Evolutionary conservation across 92 coral and sea anemone species (phyloP), one percentile per base, ranked within the genome.

Genomic region (Micromussa lordhowensis): DNA sequence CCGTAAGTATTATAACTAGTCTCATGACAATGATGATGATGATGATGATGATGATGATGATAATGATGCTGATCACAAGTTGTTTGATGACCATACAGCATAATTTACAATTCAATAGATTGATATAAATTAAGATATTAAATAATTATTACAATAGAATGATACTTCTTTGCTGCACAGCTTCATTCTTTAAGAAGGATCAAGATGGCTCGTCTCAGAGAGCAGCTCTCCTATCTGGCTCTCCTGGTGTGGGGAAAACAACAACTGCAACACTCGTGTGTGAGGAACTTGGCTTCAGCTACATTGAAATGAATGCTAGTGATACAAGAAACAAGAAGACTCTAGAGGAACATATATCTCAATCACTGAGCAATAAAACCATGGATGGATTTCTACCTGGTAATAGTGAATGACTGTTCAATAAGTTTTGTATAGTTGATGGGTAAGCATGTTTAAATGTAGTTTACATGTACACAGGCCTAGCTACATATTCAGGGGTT

Each of bases 231-330:
- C 30, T 97, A 57, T 97, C 99, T 0, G 99, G 99, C 1, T 94
- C 98, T 28, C 99, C 99, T 18, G 99, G 99, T 9, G 99, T 97
- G 7, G 99, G 98, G 36, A 96, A 96, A 90, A 96, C 99, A 69
- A 96, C 99, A 53, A 96, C 98, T 18, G 92, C 98, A 8, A 91
- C 92, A 2, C 84, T 96, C 31, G 99, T 96, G 8, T 96, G 99
- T 76, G 86, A 95, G 78, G 99, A 97, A 59, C 91, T 94, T 28
- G 99, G 97, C n/a, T 97, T 91, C 85, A 90, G 93, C 63, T 96
- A 75, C 70, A 89, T 96, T 30, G 99, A 96, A 83, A 95, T 96
- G 96, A 96, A 96, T 74, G 99, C 99, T 40, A 96, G 99, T 85
- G 99, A 96, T 68, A 90, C 98, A n/a, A 88, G 99, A 21, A 96